Base-by-base conservation (phyloP, 2,888 invertebrate species). In the Folsomia candida region DNA sequence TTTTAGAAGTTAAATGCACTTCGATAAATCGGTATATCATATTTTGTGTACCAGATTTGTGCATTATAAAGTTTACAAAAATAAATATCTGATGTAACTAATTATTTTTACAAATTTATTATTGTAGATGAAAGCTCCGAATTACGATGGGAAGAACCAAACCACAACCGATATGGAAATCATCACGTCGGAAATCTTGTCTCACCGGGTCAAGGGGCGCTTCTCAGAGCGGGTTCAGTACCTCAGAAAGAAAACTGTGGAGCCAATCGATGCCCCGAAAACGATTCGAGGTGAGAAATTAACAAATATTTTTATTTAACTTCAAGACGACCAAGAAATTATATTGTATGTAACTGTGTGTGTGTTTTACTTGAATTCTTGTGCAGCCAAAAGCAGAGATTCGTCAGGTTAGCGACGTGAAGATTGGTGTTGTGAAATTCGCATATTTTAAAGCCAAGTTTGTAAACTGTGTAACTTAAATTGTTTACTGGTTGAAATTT, bases 151-250 rank as follows among this genome's bases (percentile, higher is more conserved):
- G 0, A 93, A 93, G 83, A 91, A 93, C 83, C 94, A 94, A 82
- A 86, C 94, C n/a, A 97, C 97, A 1, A 97, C 95, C 0, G 97
- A 98, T 81, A 95, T 93, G 0, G 97, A 97, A 85, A 95, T 97
- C 65, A 91, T 95, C 78, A 95, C 97, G 0, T 86, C 93, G 62
- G 97, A 97, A 82, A 85, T 97, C 74, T 85, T 97, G 62, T 94
- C 94, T 82, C 90, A 95, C 81, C 87, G 95, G 26, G 91, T 95
- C 79, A 86, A 91, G 18, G 97, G 96, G 0, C 90, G 91, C 78
- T 95, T 93, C 84, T 89, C 92, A 80, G 92, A 97, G 79, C 88
- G 89, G 76, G 92, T 95, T 0, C 94, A 97, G 83, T 97, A 96
- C 84, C 87, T 96, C 62, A 88, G 97, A n/a, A 87, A 96, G 62